These are phyloP conservation scores for Aplocera efformata DNA, from an alignment of 2,888 invertebrate genomes.

Conservation along the genomic window DNA sequence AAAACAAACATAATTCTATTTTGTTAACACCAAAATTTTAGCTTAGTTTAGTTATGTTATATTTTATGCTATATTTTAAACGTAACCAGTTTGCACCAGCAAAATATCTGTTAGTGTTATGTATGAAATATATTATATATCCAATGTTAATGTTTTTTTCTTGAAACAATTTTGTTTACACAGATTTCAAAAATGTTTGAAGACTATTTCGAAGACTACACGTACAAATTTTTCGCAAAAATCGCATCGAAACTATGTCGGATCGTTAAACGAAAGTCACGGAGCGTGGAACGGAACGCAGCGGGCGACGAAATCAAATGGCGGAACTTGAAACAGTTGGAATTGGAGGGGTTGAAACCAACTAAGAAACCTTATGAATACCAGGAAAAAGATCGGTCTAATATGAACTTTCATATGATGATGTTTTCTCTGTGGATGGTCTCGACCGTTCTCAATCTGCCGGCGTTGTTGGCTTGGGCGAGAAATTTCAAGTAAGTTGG, in stretches of 20 bases:
- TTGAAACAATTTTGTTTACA: too few relatives aligned
- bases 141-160: too few relatives aligned
- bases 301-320: conserved; percentile 25
- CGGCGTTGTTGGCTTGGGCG: conserved; percentile 89
- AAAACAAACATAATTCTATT: too few relatives aligned
- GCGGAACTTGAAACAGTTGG: conserved; percentile 23
- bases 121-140: too few relatives aligned
- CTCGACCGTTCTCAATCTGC: conserved; percentile 84
- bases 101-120: too few relatives aligned
- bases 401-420: conserved; percentile 87
- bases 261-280: conserved; percentile 33
- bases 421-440: conserved; percentile 85
- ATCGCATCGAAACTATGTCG: conserved; percentile 52
- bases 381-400: conserved; percentile 57
- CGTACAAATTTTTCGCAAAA: conserved; percentile 72
- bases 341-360: conserved; percentile 20
- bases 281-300: conserved; percentile 13
- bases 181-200: conserved; percentile 88
- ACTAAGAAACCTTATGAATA: conserved; percentile 19
- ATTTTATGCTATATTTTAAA: too few relatives aligned
- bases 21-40: too few relatives aligned
- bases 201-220: conserved; percentile 85
- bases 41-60: too few relatives aligned
- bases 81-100: too few relatives aligned
- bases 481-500: conserved; percentile 86